These are phyloP conservation scores for Ptychochromis oligacanthus DNA, from an alignment of 2,113 vertebrate species.

Conservation along the genomic window DNA sequence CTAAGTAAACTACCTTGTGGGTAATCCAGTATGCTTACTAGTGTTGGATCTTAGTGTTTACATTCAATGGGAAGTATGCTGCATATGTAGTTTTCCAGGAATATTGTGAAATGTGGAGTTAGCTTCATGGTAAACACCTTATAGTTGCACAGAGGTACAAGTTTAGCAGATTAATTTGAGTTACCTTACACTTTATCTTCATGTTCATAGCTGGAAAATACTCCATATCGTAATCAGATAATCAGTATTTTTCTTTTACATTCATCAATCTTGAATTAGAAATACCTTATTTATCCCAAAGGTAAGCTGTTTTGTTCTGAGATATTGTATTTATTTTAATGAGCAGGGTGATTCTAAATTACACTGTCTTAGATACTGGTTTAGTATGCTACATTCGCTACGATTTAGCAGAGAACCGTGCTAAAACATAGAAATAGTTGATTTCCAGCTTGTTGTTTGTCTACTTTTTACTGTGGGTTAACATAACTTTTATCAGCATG, in stretches of 20 bases:
- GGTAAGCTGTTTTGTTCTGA: neutral
- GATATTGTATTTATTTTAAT: neutral
- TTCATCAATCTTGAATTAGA: neutral
- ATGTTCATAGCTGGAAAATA: neutral
- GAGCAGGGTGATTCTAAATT: too few species aligned
- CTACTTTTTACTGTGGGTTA: neutral
- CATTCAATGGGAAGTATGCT: slow-evolving; percentile 5
- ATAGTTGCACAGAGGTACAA: neutral
- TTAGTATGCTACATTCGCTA: neutral
- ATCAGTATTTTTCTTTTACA: neutral
- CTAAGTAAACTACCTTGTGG: slow-evolving; percentile 51
- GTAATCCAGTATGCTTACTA: slow-evolving; percentile 54
- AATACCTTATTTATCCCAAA: neutral
- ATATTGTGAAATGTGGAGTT: neutral
- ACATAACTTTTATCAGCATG: neutral
- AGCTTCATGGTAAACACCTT: neutral
- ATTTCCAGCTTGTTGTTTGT: neutral
- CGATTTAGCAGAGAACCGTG: neutral
- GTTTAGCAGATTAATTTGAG: neutral
- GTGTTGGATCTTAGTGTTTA: slow-evolving; percentile 26
- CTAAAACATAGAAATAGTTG: slow-evolving; percentile 1
- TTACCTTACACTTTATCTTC: neutral
- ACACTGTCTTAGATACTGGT: too few species aligned
- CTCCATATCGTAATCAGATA: neutral
- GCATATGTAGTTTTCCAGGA: neutral